phyloP scores from a whole-genome alignment of 2,113 vertebrate species.

The Fregata magnificens region DNA sequence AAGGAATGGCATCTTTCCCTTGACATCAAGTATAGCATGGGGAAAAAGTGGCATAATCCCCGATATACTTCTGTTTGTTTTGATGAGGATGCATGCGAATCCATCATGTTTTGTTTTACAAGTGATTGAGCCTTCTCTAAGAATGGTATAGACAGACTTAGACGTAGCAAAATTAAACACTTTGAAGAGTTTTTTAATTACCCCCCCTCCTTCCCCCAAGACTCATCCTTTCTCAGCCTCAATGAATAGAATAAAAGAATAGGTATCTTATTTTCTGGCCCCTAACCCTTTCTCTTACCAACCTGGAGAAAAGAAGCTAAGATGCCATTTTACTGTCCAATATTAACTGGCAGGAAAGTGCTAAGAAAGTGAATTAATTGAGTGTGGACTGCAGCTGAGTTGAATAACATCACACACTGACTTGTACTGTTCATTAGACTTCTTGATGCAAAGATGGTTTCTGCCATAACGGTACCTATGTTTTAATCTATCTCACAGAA shows the following conservation, averaged over 20 bases:
- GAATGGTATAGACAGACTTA: neutral
- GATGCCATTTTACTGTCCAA: neutral
- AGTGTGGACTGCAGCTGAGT: neutral
- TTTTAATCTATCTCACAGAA: constrained; percentile 3
- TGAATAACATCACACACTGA: neutral
- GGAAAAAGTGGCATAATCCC: neutral
- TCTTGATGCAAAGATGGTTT: neutral
- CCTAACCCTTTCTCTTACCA: neutral
- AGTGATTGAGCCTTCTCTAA: neutral
- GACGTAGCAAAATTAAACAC: neutral
- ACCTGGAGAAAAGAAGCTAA: neutral
- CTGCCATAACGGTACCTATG: neutral
- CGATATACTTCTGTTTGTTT: neutral
- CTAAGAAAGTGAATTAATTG: neutral
- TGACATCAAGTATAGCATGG: neutral
- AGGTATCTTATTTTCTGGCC: neutral
- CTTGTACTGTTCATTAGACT: neutral
- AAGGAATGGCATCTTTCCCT: neutral
- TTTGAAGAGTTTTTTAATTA: neutral
- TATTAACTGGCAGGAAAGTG: neutral
- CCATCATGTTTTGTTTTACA: neutral
- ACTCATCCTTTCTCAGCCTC: neutral
- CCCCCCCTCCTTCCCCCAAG: neutral
- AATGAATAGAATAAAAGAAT: neutral
- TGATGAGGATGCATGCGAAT: neutral